Percentiles rank a stretch among this genome's conserved stretches.
These are phyloP conservation scores for Bubo bubo DNA, from an alignment of 2,113 vertebrate species.

Conservation along the genomic window DNA sequence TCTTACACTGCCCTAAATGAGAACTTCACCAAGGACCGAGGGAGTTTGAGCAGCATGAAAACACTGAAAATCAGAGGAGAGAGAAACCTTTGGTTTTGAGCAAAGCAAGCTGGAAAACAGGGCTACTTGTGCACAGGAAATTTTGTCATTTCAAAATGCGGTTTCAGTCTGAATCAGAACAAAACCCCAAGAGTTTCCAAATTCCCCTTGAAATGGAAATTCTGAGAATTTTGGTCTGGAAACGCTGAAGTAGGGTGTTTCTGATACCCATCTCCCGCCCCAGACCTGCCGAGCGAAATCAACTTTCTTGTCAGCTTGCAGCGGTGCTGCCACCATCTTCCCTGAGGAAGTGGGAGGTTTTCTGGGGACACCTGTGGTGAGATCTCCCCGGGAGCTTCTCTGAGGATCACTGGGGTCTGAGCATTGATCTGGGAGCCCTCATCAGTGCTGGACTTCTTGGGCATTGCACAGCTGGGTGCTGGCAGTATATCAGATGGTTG, in stretches of 20 bases:
- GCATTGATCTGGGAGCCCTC: neutral
- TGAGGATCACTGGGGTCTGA: fast-evolving
- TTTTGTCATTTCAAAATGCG: neutral
- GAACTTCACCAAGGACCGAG: fast-evolving
- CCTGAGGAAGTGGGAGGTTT: neutral
- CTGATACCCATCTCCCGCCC: neutral
- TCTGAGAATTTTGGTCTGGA: constrained; percentile 9
- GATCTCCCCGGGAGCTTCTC: neutral
- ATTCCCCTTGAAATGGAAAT: constrained; percentile 39
- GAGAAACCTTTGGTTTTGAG: neutral
- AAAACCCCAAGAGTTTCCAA: constrained; percentile 20
- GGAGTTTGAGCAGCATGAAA: neutral
- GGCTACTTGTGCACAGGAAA: neutral
- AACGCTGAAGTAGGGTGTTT: neutral
- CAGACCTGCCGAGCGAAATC: neutral
- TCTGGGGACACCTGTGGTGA: neutral
- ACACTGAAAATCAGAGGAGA: neutral
- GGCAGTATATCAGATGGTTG: neutral
- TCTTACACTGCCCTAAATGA: neutral
- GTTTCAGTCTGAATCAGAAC: constrained; percentile 47
- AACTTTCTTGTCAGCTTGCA: neutral
- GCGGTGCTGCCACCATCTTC: neutral
- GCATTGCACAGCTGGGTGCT: neutral
- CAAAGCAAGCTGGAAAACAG: neutral
- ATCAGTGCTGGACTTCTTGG: neutral